Percentiles rank a stretch among this genome's conserved stretches.
Conservation (phyloP, 2,888 invertebrate genomes). For the Drosophila histrio region DNA sequence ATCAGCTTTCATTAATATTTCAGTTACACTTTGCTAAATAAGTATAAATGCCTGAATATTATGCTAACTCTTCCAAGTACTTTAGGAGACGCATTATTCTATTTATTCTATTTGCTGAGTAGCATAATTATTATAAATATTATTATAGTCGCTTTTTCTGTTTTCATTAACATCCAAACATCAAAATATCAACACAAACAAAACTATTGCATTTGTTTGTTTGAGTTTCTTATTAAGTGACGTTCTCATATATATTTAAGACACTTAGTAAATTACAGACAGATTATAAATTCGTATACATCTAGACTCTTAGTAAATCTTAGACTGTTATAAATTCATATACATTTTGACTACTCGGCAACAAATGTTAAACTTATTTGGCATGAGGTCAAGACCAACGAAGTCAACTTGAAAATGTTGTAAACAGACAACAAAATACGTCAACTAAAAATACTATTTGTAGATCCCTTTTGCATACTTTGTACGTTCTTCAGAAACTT, state of each 20-base stretch:
- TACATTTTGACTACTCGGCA: neutral
- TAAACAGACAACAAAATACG: neutral
- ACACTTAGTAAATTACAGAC: too few relatives aligned
- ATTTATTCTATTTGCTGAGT: too few relatives aligned
- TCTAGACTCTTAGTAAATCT: too few relatives aligned
- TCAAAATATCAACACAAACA: too few relatives aligned
- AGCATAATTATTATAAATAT: too few relatives aligned
- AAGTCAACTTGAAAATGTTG: neutral
- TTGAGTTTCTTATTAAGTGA: too few relatives aligned
- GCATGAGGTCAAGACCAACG: neutral
- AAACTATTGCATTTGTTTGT: too few relatives aligned
- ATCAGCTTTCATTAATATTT: constrained; percentile 24
- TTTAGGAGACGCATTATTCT: too few relatives aligned
- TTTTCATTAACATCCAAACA: too few relatives aligned
- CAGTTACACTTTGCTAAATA: neutral
- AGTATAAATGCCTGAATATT: neutral
- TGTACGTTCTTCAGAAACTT: constrained; percentile 17
- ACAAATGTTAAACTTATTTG: neutral
- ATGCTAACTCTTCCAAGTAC: neutral
- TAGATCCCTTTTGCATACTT: constrained; percentile 3
- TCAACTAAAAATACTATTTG: neutral
- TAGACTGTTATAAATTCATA: neutral
- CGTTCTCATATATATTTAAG: too few relatives aligned
- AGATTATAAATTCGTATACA: too few relatives aligned
- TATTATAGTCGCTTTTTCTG: too few relatives aligned